Conservation (phyloP, 2,888 invertebrate species). For the Drosophila colorata region DNA sequence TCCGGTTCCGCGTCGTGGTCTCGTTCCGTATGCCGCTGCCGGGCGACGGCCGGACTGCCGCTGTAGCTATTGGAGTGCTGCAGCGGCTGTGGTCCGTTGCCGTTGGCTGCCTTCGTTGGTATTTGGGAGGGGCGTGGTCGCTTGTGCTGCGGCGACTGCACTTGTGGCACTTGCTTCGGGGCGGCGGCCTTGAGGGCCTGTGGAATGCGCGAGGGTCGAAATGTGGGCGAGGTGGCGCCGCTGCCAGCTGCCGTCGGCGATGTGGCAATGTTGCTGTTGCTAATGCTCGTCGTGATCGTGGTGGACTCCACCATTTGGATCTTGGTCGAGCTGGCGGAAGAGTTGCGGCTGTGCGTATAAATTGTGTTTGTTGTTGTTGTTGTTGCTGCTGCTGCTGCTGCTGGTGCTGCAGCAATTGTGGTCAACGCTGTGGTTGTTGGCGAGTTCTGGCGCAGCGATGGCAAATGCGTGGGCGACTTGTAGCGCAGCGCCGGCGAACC, state of each 20-base stretch:
- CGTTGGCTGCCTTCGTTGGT: constrained; percentile 82
- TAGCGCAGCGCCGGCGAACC: constrained; percentile 71
- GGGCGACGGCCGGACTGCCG: constrained; percentile 67
- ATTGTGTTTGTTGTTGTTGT: constrained; percentile 47
- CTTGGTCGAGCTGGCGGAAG: constrained; percentile 82
- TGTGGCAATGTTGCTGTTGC: constrained; percentile 50
- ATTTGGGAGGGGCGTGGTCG: constrained; percentile 84
- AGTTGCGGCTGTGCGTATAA: constrained; percentile 81
- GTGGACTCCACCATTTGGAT: constrained; percentile 79
- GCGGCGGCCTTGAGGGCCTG: constrained; percentile 84
- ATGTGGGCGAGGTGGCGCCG: constrained; percentile 83
- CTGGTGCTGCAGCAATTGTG: constrained; percentile 23
- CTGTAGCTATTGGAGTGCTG: constrained; percentile 81
- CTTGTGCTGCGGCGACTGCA: constrained; percentile 85
- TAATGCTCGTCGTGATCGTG: constrained; percentile 63
- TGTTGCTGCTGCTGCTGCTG: constrained; percentile 6
- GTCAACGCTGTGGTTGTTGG: constrained; percentile 47
- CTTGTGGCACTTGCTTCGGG: constrained; percentile 76
- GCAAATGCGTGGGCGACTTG: constrained; percentile 82
- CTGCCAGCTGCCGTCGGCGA: constrained; percentile 56
- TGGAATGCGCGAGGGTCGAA: constrained; percentile 87
- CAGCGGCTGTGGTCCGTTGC: constrained; percentile 59
- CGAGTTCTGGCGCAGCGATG: constrained; percentile 73
- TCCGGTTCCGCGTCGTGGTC: constrained; percentile 45
- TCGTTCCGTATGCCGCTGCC: constrained; percentile 57